Base-by-base conservation (phyloP, 2,888 invertebrate species). In the Machimus rusticus region DNA sequence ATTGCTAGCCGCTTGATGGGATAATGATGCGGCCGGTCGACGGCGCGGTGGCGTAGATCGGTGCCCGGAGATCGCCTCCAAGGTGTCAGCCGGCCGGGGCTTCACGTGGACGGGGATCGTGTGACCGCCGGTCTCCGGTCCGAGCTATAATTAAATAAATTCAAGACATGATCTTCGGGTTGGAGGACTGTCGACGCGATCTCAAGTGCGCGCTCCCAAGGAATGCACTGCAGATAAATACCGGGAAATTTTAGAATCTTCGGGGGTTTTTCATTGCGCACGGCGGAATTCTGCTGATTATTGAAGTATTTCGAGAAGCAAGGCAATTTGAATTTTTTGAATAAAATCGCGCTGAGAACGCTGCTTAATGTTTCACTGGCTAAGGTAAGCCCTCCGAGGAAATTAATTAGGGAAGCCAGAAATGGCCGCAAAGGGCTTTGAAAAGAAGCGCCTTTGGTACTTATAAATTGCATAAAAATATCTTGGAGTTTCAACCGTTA, bases 1-100 rank as follows among this genome's bases (percentile, higher is more conserved):
- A 82, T 82, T 82, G 31, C 82, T 82, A 82, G 82, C 34, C 57
- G 55, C 82, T 82, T 82, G 82, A 82, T 82, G 82, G 82, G 82
- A 82, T 82, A 82, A 82, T 82, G 82, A 82, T 66, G 57, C 14
- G 57, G 82, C 57, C 37, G 34, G 19, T 82, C 66, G 34, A 19
- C 43, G 43, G 37, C 57, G 14, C 43, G 43, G 57, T 23, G 19
- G 78, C 43, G 57, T 34, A 23, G 34, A 46, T 37, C 82, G 57
- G 82, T 3, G 5, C 4, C 37, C 37, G 39, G 39, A 31, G 51
- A 55, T 82, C 31, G 57, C 57, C 37, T 19, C 82, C 12, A 39
- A 82, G 57, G 82, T 82, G 82, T 82, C 57, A 82, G 81, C 31
- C 28, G 23, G 57, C 0, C 28, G 66, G 66, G 2, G 28, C 31